These are phyloP conservation scores for Siphamia tubifer DNA, from an alignment of 2,113 vertebrate species.

Conservation along the genomic window DNA sequence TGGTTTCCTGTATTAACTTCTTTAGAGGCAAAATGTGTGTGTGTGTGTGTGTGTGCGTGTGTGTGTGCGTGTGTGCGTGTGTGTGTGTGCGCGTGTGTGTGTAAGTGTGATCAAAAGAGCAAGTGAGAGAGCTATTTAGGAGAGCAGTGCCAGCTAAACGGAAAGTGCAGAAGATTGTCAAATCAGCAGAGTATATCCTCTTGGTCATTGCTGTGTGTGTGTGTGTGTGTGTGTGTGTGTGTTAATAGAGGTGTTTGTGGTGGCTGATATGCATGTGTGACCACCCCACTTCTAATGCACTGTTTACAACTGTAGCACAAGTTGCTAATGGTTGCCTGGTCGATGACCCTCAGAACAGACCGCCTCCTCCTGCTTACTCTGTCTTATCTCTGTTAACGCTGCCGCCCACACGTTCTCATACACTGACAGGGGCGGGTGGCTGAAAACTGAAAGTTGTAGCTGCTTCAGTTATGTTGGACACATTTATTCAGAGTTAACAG, in stretches of 20 bases:
- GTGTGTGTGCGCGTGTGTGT: no score
- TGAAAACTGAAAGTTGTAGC: constrained; percentile 26
- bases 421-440: constrained; percentile 1
- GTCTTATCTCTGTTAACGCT: constrained; percentile 47
- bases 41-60: no score
- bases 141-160: constrained; percentile 51
- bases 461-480: no score
- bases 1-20: constrained; percentile 78
- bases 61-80: no score
- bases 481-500: no score
- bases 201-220: constrained; percentile 6
- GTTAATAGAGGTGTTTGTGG: constrained; percentile 8
- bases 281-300: constrained; percentile 21
- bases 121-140: neutral
- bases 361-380: constrained; percentile 25
- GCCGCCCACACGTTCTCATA: constrained; percentile 62
- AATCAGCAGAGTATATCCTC: constrained; percentile 50
- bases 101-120: neutral
- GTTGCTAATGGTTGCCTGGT: constrained; percentile 62
- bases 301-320: constrained; percentile 46
- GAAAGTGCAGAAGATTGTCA: constrained; percentile 41
- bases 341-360: constrained; percentile 58
- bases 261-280: constrained; percentile 28
- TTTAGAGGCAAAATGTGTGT: constrained; percentile 21
- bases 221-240: neutral